Evolutionary conservation across 2,113 vertebrate species (phyloP).

Genomic region (Datnioides undecimradiatus): DNA sequence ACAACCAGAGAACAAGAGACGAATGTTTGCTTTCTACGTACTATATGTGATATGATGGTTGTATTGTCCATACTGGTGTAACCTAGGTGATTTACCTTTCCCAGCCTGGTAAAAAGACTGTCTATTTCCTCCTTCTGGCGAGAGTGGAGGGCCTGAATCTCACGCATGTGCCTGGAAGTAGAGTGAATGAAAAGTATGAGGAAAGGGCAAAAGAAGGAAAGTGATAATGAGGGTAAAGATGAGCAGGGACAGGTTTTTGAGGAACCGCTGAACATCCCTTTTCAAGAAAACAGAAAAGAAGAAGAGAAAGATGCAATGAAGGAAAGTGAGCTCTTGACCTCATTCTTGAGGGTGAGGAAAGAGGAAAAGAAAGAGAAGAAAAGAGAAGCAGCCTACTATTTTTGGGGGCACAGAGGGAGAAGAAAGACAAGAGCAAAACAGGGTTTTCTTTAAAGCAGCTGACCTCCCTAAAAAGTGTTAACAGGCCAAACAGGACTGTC

Average conservation of each 20-base stretch:
- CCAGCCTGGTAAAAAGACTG: constrained; percentile 89
- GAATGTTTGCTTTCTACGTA: not conserved
- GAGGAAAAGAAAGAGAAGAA: constrained; percentile 2
- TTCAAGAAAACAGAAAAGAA: constrained; percentile 21
- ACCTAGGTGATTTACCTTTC: constrained; percentile 83
- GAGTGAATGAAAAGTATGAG: not conserved
- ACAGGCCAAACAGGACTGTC: not conserved
- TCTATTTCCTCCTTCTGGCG: constrained; percentile 98
- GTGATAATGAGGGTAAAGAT: not conserved
- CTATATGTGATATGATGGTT: not conserved
- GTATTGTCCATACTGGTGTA: not conserved
- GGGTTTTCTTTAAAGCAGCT: constrained; percentile 4
- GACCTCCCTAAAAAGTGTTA: not conserved
- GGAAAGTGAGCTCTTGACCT: constrained; percentile 24
- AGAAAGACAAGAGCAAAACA: not conserved
- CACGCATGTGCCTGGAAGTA: constrained; percentile 91
- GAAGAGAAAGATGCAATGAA: not conserved
- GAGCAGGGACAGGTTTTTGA: not conserved
- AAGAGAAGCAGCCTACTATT: constrained; percentile 14
- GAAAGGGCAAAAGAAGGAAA: not conserved
- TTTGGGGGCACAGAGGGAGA: not conserved
- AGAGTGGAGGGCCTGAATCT: constrained; percentile 94
- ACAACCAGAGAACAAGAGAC: not conserved
- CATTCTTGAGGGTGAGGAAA: constrained; percentile 12
- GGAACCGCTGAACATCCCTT: not conserved